phyloP scores from a whole-genome alignment of 2,888 invertebrate genomes.

The Ommatoiulus sabulosus region DNA sequence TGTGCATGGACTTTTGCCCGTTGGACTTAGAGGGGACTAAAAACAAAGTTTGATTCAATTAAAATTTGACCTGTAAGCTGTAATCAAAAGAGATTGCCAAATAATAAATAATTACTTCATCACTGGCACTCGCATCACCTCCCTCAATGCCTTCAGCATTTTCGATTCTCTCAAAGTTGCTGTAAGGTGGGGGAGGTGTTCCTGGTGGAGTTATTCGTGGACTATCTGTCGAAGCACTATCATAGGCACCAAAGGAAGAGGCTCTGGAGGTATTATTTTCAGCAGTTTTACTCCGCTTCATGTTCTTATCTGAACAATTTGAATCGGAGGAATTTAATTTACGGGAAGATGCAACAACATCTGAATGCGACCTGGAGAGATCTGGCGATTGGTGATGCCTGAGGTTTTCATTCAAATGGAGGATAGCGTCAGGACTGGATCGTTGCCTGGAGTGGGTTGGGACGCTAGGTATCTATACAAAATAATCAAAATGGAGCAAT shows the following conservation, averaged over 20 bases:
- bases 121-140: constrained; percentile 46
- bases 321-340: constrained; percentile 56
- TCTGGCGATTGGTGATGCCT: constrained; percentile 59
- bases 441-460: constrained; percentile 62
- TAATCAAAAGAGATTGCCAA: not conserved
- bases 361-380: constrained; percentile 60
- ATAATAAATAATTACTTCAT: constrained; percentile 49
- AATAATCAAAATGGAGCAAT: not conserved
- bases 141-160: constrained; percentile 38
- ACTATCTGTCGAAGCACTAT: constrained; percentile 59
- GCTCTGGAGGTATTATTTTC: constrained; percentile 57
- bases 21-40: constrained; percentile 60
- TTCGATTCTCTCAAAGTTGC: constrained; percentile 56
- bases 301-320: constrained; percentile 55
- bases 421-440: constrained; percentile 62
- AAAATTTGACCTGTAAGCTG: not conserved
- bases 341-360: constrained; percentile 58
- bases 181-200: constrained; percentile 89
- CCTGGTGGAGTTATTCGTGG: constrained; percentile 76
- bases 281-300: constrained; percentile 50
- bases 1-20: constrained; percentile 53
- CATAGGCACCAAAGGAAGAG: constrained; percentile 60
- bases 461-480: constrained; percentile 47
- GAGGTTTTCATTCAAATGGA: constrained; percentile 61
- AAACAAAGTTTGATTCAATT: not conserved